Evolutionary conservation across 2,888 invertebrate species (phyloP), one percentile per base, ranked within the genome.

Genomic region (Drosophila peninsularis): DNA sequence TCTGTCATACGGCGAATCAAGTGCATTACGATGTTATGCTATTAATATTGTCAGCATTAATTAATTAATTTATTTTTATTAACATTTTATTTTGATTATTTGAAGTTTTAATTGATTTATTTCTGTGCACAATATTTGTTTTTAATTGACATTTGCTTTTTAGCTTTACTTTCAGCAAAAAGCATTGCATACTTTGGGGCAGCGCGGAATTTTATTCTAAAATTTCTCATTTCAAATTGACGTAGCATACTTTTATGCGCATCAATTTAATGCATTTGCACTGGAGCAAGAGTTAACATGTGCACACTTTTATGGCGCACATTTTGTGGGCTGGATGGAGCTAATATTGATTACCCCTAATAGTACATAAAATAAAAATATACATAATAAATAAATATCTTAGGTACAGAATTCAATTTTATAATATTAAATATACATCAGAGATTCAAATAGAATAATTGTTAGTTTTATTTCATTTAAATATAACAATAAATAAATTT

Each of bases 31-130:
- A 62, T 68, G 53, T 64, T 61, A 44, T 50, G 57, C 62, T 67
- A 72, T 80, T 73, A 77, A 77, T 72, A 62, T 63, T 85, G 76
- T 78, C 76, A 77, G 67, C 61, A 66, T 74, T 77, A 73, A 77
- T 80, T 77, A 76, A 47, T 67, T 72, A 63, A 61, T 52, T 62
- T 53, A 55, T 39, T 30, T 41, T 63, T 75, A 72, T 69, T 67
- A 56, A 60, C 44, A 27, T 62, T 65, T 49, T 37, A 32, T 21
- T 42, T 36, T 32, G 49, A 57, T 64, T 78, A 69, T 71, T 78
- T 73, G 52, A 49, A 47, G 53, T 70, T 60, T 44, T 56, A 53
- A 56, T 61, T 61, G 52, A 65, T 62, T 64, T 73, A 76, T 72
- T 69, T 56, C 66, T 45, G 63, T 27, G 58, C 53, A 57, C n/a